Evolutionary conservation across 2,113 vertebrate genomes (phyloP), one percentile per base, ranked within the genome.

Genomic region (Aspidoscelis tigris): DNA sequence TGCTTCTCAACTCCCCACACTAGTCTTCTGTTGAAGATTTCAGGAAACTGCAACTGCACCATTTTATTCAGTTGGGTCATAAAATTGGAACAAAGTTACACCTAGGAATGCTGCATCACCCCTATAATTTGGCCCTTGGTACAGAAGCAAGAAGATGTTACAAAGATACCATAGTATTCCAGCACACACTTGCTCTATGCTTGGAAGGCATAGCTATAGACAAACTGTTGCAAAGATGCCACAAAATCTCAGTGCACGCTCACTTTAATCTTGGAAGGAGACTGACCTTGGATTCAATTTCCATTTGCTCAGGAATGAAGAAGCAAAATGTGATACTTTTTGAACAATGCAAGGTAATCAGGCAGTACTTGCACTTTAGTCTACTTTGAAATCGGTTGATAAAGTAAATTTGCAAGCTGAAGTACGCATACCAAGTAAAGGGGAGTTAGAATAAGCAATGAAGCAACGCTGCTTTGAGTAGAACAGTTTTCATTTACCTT

Each of bases 401-500:
- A 84, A 58, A 77, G 22, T 70, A 24, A 12, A 21, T n/a, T 70
- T 70, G 20, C 47, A 68, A 6, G 21, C n/a, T 69, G 50, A 58
- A 74, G 43, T 77, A 24, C 12, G 22, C 74, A 21, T 68, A 22
- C 9, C 44, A 53, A 39, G 61, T n/a, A 68, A 10, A 76, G 22
- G 20, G 41, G 41, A 65, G 55, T 24, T 76, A 69, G 44, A 53
- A 65, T 14, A 50, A 7, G 6, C 26, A 76, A 22, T 53, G 26
- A 71, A 44, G 55, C 20, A 43, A 75, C 7, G 24, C 14, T 80
- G 41, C 80, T 72, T 82, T 65, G 1, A 22, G 16, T 11, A 58
- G 41, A 83, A 4, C 43, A 2, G 2, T 82, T 75, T 71, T 21
- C 47, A 66, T 84, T 70, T 20, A 76, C 86, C 85, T 81, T 33